Percentiles rank a stretch among this genome's conserved stretches.
Conservation (phyloP, 2,888 invertebrate species). For the Morinoia aosen region DNA sequence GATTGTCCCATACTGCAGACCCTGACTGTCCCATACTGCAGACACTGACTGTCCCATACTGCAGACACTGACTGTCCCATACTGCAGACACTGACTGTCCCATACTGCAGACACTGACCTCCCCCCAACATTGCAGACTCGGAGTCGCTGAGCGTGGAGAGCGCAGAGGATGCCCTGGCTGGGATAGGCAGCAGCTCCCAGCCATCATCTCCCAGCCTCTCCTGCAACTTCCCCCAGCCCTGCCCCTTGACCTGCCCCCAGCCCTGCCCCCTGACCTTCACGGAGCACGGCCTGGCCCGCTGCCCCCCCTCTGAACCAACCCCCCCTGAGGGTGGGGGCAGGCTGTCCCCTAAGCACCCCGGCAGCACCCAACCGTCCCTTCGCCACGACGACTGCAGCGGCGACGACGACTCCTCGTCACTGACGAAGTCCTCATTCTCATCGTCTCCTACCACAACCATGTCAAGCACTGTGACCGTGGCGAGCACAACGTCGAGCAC, state of each 20-base stretch:
- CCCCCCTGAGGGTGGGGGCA: background rate
- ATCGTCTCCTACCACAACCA: background rate
- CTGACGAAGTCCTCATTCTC: background rate
- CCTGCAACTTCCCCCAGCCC: conserved; percentile 41
- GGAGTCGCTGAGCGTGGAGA: conserved; percentile 69
- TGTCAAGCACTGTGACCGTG: background rate
- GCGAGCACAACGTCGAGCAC: background rate
- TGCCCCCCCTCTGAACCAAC: background rate
- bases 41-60: too few relatives aligned
- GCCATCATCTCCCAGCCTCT: conserved; percentile 41
- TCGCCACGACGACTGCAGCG: background rate
- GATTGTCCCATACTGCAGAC: too few relatives aligned
- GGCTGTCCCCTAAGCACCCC: background rate
- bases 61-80: too few relatives aligned
- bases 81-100: too few relatives aligned
- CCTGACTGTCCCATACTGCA: too few relatives aligned
- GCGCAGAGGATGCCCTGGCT: conserved; percentile 71
- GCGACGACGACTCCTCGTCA: background rate
- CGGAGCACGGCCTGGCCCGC: background rate
- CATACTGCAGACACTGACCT: too few relatives aligned
- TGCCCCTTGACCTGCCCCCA: conserved; percentile 49
- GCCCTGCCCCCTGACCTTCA: background rate
- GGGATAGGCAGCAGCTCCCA: conserved; percentile 67
- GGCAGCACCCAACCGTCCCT: background rate
- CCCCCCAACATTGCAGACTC: conserved; percentile 55